Conservation (phyloP, 2,113 vertebrate species). For the Hippocampus barbouri region DNA sequence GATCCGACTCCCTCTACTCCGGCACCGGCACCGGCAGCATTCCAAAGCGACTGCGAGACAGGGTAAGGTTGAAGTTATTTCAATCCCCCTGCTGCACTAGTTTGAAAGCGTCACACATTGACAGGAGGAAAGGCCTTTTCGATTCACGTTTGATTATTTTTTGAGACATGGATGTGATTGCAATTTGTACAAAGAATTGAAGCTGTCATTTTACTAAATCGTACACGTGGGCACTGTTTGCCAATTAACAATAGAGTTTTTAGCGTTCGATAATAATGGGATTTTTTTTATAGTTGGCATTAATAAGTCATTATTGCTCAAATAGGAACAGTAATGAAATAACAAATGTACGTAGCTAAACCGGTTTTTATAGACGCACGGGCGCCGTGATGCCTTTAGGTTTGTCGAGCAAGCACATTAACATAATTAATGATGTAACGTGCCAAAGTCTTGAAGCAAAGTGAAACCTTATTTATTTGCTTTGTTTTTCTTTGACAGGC, state of each 20-base stretch:
- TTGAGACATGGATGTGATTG: not conserved
- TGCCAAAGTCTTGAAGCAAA: not conserved
- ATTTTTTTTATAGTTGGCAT: too few relatives aligned
- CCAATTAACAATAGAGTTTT: too few relatives aligned
- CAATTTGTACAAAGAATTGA: not conserved
- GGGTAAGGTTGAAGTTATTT: conserved; percentile 59
- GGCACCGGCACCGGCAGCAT: conserved; percentile 28
- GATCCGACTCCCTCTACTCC: conserved; percentile 33
- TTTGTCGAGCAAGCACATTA: not conserved
- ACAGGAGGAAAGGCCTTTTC: not conserved
- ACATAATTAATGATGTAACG: not conserved
- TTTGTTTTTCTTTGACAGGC: conserved; percentile 48
- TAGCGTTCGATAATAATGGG: too few relatives aligned
- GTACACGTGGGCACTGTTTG: too few relatives aligned
- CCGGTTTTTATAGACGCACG: not conserved
- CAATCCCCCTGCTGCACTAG: not conserved
- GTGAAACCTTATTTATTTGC: not conserved
- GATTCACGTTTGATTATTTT: not conserved
- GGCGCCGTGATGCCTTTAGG: not conserved
- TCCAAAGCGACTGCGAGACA: conserved; percentile 66
- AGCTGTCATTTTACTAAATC: not conserved
- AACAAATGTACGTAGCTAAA: not conserved
- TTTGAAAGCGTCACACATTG: not conserved
- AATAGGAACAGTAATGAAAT: not conserved
- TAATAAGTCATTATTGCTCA: not conserved